Base-by-base conservation (phyloP, 2,113 vertebrate genomes). In the Tyrannus savana region DNA sequence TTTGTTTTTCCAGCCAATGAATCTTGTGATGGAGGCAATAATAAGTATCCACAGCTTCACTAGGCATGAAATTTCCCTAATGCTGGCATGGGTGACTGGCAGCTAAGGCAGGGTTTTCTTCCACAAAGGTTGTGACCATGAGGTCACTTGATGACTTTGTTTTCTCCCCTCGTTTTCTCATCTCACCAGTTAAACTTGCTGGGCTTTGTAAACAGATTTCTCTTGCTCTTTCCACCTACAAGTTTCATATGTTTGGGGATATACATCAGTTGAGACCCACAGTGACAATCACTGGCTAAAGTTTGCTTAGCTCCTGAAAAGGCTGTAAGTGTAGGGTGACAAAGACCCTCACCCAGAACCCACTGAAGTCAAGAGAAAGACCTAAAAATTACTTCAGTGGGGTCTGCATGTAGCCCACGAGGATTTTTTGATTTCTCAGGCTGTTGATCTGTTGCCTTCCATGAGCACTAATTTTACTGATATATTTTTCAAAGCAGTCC, bases 401-500 rank as follows among this genome's bases (percentile, higher is more conserved):
- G 10, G 19, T 66, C 79, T 79, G 14, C 46, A 41, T 1, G 1
- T 35, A 44, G 19, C 27, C 52, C 5, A 1, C 3, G 2, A 58
- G 46, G 50, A 56, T 83, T 47, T 33, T 83, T 47, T 33, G 9
- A 49, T 92, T 92, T 63, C 69, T 33, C 27, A 62, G 44, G 71
- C 53, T 91, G 82, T 90, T 85, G 79, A 82, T 93, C 58, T 72
- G 67, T 46, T 93, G 49, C 78, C 58, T 89, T 93, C 52, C 77
- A 60, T 50, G 17, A 95, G 49, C 66, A 52, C 82, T 84, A 52
- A 90, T 90, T 96, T 90, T 81, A 37, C 79, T 93, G 52, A 93
- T 3, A 2, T 76, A 42, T 80, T 81, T 97, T 89, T 89, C 92
- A 89, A 62, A 15, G 37, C 55, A 50, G 23, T 50, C 91, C 87